phyloP scores from a whole-genome alignment of 1,140 invertebrate species.

The Zaprionus nigranus region DNA sequence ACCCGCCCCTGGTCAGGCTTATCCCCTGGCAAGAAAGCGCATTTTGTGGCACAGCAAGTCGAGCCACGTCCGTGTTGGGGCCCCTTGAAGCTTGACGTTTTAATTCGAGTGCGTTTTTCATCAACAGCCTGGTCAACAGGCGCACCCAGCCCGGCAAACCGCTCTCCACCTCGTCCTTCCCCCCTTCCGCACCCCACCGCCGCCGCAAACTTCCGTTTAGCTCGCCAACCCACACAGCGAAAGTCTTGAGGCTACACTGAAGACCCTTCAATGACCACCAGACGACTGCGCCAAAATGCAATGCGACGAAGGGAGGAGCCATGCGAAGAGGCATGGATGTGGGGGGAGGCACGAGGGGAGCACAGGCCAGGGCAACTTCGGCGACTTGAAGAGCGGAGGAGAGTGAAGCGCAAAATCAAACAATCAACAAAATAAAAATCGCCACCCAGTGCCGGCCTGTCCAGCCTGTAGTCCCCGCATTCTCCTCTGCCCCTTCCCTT shows the following conservation, averaged over 20 bases:
- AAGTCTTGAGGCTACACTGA: conserved; percentile 79
- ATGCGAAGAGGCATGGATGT: neutral
- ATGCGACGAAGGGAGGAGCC: neutral
- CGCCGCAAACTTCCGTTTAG: conserved; percentile 70
- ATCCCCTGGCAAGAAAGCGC: conserved; percentile 33
- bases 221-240: conserved; percentile 48
- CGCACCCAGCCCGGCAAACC: neutral
- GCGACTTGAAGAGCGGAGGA: conserved; percentile 39
- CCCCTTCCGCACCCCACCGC: neutral
- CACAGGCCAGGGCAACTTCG: conserved; percentile 27
- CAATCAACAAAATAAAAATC: conserved; percentile 83
- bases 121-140: conserved; percentile 51
- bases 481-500: neutral
- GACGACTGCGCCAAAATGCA: conserved; percentile 73
- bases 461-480: conserved; percentile 6
- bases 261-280: conserved; percentile 75
- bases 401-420: conserved; percentile 75
- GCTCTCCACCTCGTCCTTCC: neutral
- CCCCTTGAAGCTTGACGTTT: conserved; percentile 47
- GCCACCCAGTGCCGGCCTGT: conserved; percentile 30
- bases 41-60: conserved; percentile 38
- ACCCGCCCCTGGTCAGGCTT: neutral
- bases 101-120: conserved; percentile 83
- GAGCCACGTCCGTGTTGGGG: conserved; percentile 10
- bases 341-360: neutral